Base-by-base conservation (phyloP, 2,113 vertebrate species). In the Microcebus griseorufus region DNA sequence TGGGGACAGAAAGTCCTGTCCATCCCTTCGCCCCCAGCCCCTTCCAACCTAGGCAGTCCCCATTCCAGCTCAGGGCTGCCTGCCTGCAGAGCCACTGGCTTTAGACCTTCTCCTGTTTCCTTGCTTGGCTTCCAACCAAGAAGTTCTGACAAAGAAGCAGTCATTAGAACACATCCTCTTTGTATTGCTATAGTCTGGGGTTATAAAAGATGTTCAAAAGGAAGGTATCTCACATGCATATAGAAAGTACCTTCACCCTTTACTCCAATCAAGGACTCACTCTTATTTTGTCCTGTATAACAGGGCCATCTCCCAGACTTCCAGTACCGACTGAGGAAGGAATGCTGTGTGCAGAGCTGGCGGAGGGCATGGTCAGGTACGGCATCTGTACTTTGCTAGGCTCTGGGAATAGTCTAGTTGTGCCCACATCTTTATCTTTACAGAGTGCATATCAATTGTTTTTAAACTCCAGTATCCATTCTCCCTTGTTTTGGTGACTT, bases 71-170 rank as follows among this genome's bases (percentile, higher is more conserved):
- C 51, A 69, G 27, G 45, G n/a, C 62, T 93, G 62, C 53, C 48
- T 93, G 62, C 72, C 73, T 84, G 18, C 69, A 80, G 39, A 48
- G 29, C 14, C 51, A 53, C 64, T 80, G 76, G 42, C 45, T 94
- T 64, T 32, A 92, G 75, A 42, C 37, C 34, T 75, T 93, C 87
- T 84, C 64, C 75, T 94, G 4, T 95, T 80, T 90, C 92, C 42
- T 83, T 84, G 37, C 48, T 95, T 97, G 84, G 91, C 64, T 94
- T 93, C 51, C 81, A 81, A 81, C 84, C 91, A 96, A 94, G 65
- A 96, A 65, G 29, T 76, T 92, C 72, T 88, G 67, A 90, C 94
- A 96, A 94, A 97, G 83, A 73, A 87, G 48, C 53, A 92, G 58
- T 95, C 79, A 90, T 90, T 96, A 80, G 51, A 87, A 94, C 80